A percentile compares a stretch with the other conserved stretches of the same genome.
Conservation (phyloP, 2,888 invertebrate genomes). For the Theretra japonica region DNA sequence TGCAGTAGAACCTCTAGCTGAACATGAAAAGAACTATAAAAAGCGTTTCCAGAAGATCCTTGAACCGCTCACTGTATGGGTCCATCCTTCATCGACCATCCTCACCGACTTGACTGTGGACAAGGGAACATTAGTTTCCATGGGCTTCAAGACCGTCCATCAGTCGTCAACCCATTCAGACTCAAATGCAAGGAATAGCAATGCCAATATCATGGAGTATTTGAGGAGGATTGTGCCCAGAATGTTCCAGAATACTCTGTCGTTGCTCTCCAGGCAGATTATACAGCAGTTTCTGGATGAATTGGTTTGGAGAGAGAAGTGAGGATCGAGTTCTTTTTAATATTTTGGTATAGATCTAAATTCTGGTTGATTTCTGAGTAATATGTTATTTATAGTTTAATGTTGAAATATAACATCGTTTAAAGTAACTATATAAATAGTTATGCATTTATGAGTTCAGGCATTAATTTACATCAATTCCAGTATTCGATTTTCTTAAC, state of each 20-base stretch:
- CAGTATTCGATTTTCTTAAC: no score
- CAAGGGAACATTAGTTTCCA: slow-evolving; percentile 89
- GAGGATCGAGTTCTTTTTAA: slow-evolving; percentile 39
- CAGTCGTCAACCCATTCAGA: slow-evolving; percentile 85
- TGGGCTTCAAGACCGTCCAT: slow-evolving; percentile 91
- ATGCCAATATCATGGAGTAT: slow-evolving; percentile 94
- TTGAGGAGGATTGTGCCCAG: slow-evolving; percentile 92
- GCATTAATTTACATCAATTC: no score
- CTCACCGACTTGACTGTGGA: slow-evolving; percentile 94
- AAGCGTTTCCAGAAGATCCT: slow-evolving; percentile 93
- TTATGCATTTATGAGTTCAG: no score
- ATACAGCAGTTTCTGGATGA: slow-evolving; percentile 96
- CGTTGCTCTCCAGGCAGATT: slow-evolving; percentile 91
- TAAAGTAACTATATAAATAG: no score
- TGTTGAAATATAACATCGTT: no score
- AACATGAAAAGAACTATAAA: slow-evolving; percentile 91
- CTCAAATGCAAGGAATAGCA: slow-evolving; percentile 84
- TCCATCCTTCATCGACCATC: slow-evolving; percentile 90
- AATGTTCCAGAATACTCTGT: slow-evolving; percentile 95
- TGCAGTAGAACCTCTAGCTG: slow-evolving; percentile 92
- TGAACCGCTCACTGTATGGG: slow-evolving; percentile 91
- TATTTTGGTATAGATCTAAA: background rate
- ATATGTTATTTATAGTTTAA: no score
- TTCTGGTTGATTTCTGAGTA: no score
- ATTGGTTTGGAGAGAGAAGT: slow-evolving; percentile 92